Evolutionary conservation across 2,888 invertebrate genomes (phyloP).

Genomic region (Ellobium chinense): DNA sequence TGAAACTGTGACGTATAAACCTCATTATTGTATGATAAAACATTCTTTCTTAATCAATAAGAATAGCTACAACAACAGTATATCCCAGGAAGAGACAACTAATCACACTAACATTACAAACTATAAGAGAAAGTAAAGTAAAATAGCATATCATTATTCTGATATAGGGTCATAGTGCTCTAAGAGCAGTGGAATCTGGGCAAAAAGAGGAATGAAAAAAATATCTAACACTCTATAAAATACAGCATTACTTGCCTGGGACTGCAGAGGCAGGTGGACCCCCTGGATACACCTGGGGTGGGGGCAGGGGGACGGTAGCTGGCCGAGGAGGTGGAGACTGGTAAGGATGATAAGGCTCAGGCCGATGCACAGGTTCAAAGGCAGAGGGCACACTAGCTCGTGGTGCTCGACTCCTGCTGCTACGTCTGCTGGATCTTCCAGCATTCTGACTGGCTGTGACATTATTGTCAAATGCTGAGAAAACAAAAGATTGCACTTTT

Average conservation of each 20-base stretch:
- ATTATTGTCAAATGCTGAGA: slow-evolving; percentile 15
- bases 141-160: too few species aligned
- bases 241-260: neutral
- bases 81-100: too few species aligned
- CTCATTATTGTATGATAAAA: too few species aligned
- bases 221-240: too few species aligned
- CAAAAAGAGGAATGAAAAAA: neutral
- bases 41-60: too few species aligned
- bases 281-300: neutral
- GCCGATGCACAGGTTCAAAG: slow-evolving; percentile 66
- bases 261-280: neutral
- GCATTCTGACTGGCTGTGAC: neutral
- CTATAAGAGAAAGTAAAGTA: too few species aligned
- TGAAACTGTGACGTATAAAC: too few species aligned
- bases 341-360: slow-evolving; percentile 56
- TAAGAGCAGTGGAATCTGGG: too few species aligned
- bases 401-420: neutral
- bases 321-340: slow-evolving; percentile 32
- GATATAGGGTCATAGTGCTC: too few species aligned
- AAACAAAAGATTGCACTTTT: neutral
- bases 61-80: too few species aligned
- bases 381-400: slow-evolving; percentile 52
- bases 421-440: neutral
- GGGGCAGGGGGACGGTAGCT: slow-evolving; percentile 20
- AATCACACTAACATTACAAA: too few species aligned